Conservation (phyloP, 2,797 vertebrate species). For the Pampus argenteus region DNA sequence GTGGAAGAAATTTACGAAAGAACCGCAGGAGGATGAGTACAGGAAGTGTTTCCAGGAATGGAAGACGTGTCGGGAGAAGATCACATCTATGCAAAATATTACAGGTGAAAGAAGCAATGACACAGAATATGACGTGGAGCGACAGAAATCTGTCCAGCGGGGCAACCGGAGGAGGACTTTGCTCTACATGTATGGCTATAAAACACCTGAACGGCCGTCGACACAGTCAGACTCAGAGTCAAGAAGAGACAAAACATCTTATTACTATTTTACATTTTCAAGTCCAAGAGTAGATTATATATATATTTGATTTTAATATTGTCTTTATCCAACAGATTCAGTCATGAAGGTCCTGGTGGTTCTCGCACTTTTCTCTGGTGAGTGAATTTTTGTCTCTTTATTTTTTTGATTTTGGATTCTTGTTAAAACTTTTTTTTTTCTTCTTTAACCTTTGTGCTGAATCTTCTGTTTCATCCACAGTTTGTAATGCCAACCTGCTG, state of each 20-base stretch:
- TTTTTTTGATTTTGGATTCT: background rate
- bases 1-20: no score
- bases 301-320: no score
- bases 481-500: slow-evolving; percentile 77
- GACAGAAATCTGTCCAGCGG: slow-evolving; percentile 54
- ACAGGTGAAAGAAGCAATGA: background rate
- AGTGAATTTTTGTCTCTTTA: slow-evolving; percentile 47
- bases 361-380: slow-evolving; percentile 78
- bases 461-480: slow-evolving; percentile 48
- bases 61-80: no score
- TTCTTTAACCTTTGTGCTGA: background rate
- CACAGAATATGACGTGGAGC: slow-evolving; percentile 57
- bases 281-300: no score
- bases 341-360: slow-evolving; percentile 79
- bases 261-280: background rate
- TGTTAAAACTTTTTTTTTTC: background rate
- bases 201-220: background rate
- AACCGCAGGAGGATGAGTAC: no score
- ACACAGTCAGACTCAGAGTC: background rate
- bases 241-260: slow-evolving; percentile 21
- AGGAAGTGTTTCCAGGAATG: no score
- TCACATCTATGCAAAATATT: background rate
- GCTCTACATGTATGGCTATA: slow-evolving; percentile 40
- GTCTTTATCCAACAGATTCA: slow-evolving; percentile 29
- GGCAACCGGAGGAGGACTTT: slow-evolving; percentile 67